Evolutionary conservation across 2,797 vertebrate species (phyloP).

Genomic region (Siniperca undulata): DNA sequence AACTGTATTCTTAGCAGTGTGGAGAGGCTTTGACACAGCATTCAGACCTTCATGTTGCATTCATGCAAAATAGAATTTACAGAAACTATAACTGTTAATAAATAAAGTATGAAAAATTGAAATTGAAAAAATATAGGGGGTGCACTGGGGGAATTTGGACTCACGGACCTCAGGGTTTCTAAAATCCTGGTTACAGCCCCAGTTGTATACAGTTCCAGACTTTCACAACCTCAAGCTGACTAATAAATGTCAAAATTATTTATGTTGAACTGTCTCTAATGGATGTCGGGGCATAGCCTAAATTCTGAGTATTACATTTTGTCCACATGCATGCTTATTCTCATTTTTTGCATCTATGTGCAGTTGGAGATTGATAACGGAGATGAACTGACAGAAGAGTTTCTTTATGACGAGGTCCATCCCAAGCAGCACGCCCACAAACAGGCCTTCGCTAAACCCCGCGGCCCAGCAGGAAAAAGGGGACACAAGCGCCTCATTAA

Average conservation of each 20-base stretch:
- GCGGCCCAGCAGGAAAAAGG: constrained; percentile 95
- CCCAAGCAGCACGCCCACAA: constrained; percentile 96
- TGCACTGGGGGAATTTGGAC: neutral
- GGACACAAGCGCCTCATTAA: constrained; percentile 98
- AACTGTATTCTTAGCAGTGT: neutral
- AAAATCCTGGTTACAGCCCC: neutral
- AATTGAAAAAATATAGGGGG: neutral
- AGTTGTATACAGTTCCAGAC: neutral
- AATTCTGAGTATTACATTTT: neutral
- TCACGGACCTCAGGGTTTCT: neutral
- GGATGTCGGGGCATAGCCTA: neutral
- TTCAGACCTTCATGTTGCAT: neutral
- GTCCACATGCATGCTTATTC: neutral
- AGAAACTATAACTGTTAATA: constrained; percentile 2
- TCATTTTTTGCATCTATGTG: neutral
- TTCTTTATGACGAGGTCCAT: constrained; percentile 97
- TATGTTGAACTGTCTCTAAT: neutral
- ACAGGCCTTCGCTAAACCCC: constrained; percentile 97
- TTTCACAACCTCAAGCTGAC: neutral
- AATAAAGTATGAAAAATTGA: neutral
- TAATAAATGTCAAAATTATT: constrained; percentile 13
- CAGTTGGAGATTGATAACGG: constrained; percentile 96
- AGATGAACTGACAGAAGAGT: constrained; percentile 93
- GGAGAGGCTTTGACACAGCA: neutral
- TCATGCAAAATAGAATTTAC: neutral